A percentile compares a stretch with the other conserved stretches of the same genome.
Conservation (phyloP, 2,888 invertebrate genomes). For the Agrochola lychnidis region DNA sequence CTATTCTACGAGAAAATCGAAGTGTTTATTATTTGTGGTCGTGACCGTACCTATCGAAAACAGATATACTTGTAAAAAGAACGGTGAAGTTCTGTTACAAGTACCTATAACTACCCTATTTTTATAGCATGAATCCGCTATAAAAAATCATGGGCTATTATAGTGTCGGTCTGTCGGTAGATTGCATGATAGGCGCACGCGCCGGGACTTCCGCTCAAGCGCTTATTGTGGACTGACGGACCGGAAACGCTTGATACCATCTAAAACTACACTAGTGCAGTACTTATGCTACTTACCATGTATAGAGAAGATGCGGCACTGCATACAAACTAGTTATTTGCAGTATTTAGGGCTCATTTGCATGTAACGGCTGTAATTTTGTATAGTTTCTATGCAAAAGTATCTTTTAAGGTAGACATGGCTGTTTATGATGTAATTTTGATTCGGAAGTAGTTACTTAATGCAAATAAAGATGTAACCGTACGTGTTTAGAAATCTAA, state of each 20-base stretch:
- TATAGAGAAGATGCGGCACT: slow-evolving; percentile 45
- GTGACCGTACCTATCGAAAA: not conserved
- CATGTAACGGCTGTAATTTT: slow-evolving; percentile 47
- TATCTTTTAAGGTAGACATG: slow-evolving; percentile 1
- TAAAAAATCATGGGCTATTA: slow-evolving; percentile 68
- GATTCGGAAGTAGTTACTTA: slow-evolving; percentile 11
- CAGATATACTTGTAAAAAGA: slow-evolving; percentile 17
- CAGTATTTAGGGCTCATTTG: slow-evolving; percentile 49
- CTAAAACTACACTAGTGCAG: slow-evolving; percentile 69
- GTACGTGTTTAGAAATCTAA: not conserved
- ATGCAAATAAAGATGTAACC: slow-evolving; percentile 5
- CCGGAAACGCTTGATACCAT: slow-evolving; percentile 85
- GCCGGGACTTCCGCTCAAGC: slow-evolving; percentile 81
- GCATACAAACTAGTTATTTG: slow-evolving; percentile 56
- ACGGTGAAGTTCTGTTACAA: slow-evolving; percentile 41
- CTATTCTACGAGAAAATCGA: not conserved
- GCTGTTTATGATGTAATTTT: slow-evolving; percentile 41
- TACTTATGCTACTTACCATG: slow-evolving; percentile 63
- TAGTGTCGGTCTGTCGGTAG: slow-evolving; percentile 62
- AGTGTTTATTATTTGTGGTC: not conserved
- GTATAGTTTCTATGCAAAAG: slow-evolving; percentile 40
- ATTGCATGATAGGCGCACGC: slow-evolving; percentile 83
- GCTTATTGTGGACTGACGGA: slow-evolving; percentile 74
- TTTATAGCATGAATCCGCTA: slow-evolving; percentile 60
- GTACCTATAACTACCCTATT: slow-evolving; percentile 28